These are phyloP conservation scores for Motacilla tschutschensis DNA, from an alignment of 2,113 vertebrate species.

Conservation along the genomic window DNA sequence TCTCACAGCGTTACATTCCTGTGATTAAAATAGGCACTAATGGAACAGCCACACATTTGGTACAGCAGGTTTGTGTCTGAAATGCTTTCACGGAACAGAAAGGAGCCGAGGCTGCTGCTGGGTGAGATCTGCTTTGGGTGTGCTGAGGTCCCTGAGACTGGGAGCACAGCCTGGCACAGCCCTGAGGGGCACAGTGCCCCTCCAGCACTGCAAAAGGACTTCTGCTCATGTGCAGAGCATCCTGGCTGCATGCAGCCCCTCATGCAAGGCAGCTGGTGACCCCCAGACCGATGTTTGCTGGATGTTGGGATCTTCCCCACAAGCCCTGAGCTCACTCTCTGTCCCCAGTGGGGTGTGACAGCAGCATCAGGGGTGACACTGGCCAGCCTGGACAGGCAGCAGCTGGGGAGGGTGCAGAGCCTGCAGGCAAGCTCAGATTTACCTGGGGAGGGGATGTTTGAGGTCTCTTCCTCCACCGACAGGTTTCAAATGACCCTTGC, in stretches of 20 bases:
- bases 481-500: background rate
- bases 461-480: fast-evolving
- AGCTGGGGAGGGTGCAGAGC: background rate
- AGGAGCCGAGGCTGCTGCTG: background rate
- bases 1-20: background rate
- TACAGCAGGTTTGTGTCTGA: background rate
- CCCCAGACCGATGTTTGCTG: background rate
- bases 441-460: background rate
- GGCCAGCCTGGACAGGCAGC: background rate
- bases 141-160: background rate
- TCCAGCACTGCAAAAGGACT: background rate
- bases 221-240: fast-evolving
- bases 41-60: background rate
- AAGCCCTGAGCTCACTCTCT: background rate
- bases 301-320: background rate
- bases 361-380: background rate
- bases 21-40: background rate
- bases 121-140: background rate
- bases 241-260: background rate
- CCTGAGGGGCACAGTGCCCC: fast-evolving
- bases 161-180: background rate
- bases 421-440: background rate
- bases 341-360: background rate
- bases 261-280: background rate
- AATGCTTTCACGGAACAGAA: background rate